Evolutionary conservation across 2,797 vertebrate species (phyloP), one percentile per base, ranked within the genome.

Genomic region (Xerus rutilus): DNA sequence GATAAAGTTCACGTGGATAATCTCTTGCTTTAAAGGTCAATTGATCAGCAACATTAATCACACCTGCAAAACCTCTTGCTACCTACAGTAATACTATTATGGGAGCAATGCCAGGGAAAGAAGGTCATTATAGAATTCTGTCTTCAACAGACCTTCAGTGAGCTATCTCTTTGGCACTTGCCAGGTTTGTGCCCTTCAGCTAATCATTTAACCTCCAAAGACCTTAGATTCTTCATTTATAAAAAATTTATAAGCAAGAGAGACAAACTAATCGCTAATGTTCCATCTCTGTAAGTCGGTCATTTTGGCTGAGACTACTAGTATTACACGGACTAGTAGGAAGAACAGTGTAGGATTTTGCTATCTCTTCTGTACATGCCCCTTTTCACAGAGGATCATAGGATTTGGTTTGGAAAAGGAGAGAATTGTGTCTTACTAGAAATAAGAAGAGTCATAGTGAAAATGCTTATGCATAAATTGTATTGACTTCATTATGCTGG

Each of bases 21-120:
- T 28, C 25, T 88, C 30, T 39, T 21, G 43, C 49, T 67, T 62
- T 92, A 64, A 94, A 94, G 12, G 43, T 84, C 52, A 94, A 83
- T 10, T 79, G 72, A 67, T 81, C 64, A 82, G 45, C 54, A 77
- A 59, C 35, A 91, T 32, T 49, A 67, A 67, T 57, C 81, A 35
- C 11, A 82, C 45, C 21, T 77, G 54, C 54, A 79, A 89, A 88
- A 84, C 43, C 17, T 62, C 47, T 82, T 65, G 32, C 49, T 28
- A 28, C 23, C 1, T 35, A 52, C 49, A n/a, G 15, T 49, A 49
- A 77, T 35, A 59, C n/a, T 52, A 47, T 54, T 43, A 30, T 14
- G 2, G 3, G 30, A 83, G 21, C 49, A 39, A 49, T 5, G 39
- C 39, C 4, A 43, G 54, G 7, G 23, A 14, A 35, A 79, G 9